phyloP scores from a whole-genome alignment of 1,140 invertebrate species.

The Goniozus legneri region DNA sequence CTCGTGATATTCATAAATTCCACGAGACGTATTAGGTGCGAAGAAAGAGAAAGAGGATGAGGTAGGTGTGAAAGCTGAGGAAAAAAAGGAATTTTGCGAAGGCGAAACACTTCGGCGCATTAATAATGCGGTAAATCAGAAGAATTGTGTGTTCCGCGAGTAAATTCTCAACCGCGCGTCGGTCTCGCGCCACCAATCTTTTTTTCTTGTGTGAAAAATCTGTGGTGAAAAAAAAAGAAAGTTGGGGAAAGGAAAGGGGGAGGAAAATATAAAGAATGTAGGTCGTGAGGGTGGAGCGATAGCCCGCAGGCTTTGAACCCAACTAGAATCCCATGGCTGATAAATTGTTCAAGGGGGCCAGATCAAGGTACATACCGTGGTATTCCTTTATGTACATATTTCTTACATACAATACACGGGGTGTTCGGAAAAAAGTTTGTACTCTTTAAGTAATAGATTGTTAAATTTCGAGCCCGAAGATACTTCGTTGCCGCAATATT shows the following conservation, averaged over 20 bases:
- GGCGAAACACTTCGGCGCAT: not conserved
- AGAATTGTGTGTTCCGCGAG: not conserved
- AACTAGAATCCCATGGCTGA: slow-evolving; percentile 17
- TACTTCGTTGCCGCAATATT: too few relatives aligned
- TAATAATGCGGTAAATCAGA: not conserved
- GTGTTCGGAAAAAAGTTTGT: too few relatives aligned
- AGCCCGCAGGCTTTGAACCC: slow-evolving; percentile 25
- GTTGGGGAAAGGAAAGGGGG: too few relatives aligned
- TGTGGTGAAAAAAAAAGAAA: slow-evolving; percentile 8
- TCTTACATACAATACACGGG: too few relatives aligned
- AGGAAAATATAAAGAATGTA: slow-evolving; percentile 15
- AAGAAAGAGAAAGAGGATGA: not conserved
- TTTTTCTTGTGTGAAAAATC: not conserved
- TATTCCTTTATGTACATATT: not conserved
- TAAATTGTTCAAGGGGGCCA: slow-evolving; percentile 19
- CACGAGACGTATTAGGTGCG: too few relatives aligned
- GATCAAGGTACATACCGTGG: not conserved
- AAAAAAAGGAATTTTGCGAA: too few relatives aligned
- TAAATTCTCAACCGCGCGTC: not conserved
- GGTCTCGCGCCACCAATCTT: not conserved
- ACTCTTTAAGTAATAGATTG: too few relatives aligned
- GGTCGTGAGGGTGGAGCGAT: slow-evolving; percentile 13
- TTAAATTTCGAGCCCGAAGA: too few relatives aligned
- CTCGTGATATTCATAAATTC: too few relatives aligned
- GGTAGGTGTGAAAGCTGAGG: too few relatives aligned